Evolutionary conservation across 2,113 vertebrate genomes (phyloP).

Genomic region (Ammodytes dubius): DNA sequence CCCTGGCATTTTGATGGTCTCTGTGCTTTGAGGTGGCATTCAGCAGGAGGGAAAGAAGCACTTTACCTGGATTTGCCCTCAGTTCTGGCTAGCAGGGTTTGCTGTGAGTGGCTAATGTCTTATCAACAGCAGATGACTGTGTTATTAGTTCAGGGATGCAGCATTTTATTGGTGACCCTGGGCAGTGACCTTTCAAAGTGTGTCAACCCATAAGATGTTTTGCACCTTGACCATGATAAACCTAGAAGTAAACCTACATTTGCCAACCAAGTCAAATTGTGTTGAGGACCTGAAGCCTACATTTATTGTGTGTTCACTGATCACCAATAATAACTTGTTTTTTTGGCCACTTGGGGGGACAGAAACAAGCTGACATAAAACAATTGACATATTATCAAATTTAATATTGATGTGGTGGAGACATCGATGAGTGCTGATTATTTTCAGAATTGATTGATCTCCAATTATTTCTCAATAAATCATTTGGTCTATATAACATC

Average conservation of each 20-base stretch:
- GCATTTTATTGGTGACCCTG: not conserved
- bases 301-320: too few relatives aligned
- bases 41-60: not conserved
- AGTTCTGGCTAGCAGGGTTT: slow-evolving; percentile 25
- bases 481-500: not conserved
- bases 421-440: not conserved
- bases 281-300: too few relatives aligned
- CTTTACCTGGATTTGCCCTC: slow-evolving; percentile 9
- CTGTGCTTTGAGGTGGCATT: not conserved
- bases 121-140: not conserved
- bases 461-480: not conserved
- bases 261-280: not conserved
- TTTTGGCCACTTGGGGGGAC: not conserved
- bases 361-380: not conserved
- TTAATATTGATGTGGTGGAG: not conserved
- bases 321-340: not conserved
- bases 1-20: slow-evolving; percentile 74
- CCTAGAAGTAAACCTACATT: not conserved
- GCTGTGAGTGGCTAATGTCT: not conserved
- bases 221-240: not conserved
- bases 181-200: not conserved
- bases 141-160: not conserved
- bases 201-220: not conserved
- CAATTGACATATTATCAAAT: not conserved
- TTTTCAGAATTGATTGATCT: not conserved